Evolutionary conservation across 2,113 vertebrate species (phyloP).

Genomic region (Larimichthys polyactis): DNA sequence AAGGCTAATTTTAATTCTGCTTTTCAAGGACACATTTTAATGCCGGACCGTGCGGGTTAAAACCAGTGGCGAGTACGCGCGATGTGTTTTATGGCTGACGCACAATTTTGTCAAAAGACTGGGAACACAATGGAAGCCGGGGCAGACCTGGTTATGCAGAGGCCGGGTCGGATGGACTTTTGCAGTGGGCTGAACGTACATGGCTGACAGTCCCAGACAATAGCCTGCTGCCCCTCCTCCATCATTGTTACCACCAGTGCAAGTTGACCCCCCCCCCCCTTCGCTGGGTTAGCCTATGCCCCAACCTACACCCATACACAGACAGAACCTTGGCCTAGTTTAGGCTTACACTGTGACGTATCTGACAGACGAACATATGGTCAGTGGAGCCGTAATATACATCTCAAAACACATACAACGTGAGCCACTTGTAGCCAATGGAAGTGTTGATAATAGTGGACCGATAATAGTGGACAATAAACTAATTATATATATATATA

Average conservation of each 20-base stretch:
- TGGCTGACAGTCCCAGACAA: conserved; percentile 63
- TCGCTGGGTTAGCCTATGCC: conserved; percentile 1
- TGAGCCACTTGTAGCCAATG: too few species aligned
- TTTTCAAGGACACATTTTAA: conserved; percentile 16
- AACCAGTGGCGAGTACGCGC: neutral
- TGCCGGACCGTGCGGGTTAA: neutral
- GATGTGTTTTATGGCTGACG: neutral
- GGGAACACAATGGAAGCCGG: conserved; percentile 20
- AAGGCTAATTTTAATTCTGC: conserved; percentile 5
- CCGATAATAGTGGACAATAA: neutral
- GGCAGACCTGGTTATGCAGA: conserved; percentile 20
- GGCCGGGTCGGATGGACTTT: conserved; percentile 49
- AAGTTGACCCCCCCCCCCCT: conserved; percentile 46
- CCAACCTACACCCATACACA: conserved; percentile 8
- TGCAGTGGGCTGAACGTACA: conserved; percentile 13
- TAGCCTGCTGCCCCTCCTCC: conserved; percentile 65
- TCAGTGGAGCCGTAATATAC: neutral
- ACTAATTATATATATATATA: too few species aligned
- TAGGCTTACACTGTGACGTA: neutral
- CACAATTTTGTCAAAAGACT: conserved; percentile 1
- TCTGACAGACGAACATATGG: conserved; percentile 8
- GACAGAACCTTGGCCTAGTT: conserved; percentile 8
- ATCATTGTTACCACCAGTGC: conserved; percentile 36
- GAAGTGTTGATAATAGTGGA: neutral
- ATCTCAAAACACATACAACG: neutral